Evolutionary conservation across 2,888 invertebrate genomes (phyloP), one percentile per base, ranked within the genome.

Genomic region (Emmelina monodactyla): DNA sequence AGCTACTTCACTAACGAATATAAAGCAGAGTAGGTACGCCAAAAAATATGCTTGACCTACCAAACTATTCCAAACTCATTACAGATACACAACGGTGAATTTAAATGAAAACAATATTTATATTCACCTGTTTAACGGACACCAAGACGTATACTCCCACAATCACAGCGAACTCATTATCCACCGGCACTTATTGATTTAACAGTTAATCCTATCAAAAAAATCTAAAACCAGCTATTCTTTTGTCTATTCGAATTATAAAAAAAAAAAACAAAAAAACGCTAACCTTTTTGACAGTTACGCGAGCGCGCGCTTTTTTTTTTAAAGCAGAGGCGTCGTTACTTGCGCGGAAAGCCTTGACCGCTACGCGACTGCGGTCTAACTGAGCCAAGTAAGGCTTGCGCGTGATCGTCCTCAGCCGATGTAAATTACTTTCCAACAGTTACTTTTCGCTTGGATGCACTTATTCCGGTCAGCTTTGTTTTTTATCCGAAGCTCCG

Each of bases 401-500:
- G 59, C 60, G 57, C 47, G 53, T 51, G 58, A 56, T 57, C 50
- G 59, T 61, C 60, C 63, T 61, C 59, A 53, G 53, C 45, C 54
- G 46, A 63, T 63, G 67, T 64, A 68, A 66, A 68, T 67, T 64
- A 70, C 72, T 72, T 75, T 71, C 73, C 70, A 64, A 76, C 78
- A 66, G 75, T 75, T 72, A 75, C 56, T 72, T 72, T 71, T 73
- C 70, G 75, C 75, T 68, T 55, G 66, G 64, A 50, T 73, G 72
- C 73, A 71, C 64, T 61, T 65, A 72, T 72, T 75, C 70, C 67
- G 68, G 66, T 25, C 25, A 25, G 11, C 25, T 25, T 25, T 3
- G 25, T 32, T 37, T 44, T 37, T 44, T 44, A 39, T 42, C 41
- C 36, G 32, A 42, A 38, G 37, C 40, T 44, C 33, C 28, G 36